These are phyloP conservation scores for Megathymus violae DNA, from an alignment of 1,140 invertebrate genomes.

Conservation along the genomic window DNA sequence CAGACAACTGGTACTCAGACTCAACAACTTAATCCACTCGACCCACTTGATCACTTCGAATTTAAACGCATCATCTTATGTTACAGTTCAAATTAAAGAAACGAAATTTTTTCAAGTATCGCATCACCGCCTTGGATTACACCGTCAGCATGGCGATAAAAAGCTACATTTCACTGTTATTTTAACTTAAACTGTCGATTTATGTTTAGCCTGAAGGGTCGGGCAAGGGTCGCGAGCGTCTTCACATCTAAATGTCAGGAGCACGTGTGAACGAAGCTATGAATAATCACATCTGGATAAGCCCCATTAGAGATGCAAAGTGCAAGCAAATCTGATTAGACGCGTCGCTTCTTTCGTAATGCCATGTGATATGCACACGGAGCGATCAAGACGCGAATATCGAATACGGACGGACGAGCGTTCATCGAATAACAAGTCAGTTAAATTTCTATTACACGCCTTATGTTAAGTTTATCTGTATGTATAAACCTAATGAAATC, in stretches of 20 bases:
- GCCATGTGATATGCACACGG: no score
- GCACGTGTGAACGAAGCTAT: constrained; percentile 32
- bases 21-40: not conserved
- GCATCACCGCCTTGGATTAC: no score
- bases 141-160: not conserved
- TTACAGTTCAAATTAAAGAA: constrained; percentile 6
- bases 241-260: constrained; percentile 38
- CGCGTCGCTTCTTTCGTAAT: constrained; percentile 30
- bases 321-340: constrained; percentile 28
- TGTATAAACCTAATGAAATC: no score
- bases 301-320: constrained; percentile 42
- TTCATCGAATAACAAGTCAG: no score
- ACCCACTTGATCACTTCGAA: not conserved
- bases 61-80: not conserved
- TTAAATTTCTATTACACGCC: no score
- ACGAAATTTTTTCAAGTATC: no score
- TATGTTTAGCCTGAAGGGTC: constrained; percentile 13
- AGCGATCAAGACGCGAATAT: no score
- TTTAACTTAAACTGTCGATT: constrained; percentile 19
- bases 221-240: constrained; percentile 34
- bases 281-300: constrained; percentile 40
- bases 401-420: no score
- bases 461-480: no score
- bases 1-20: constrained; percentile 1
- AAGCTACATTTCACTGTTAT: not conserved